Conservation (phyloP, 1,140 invertebrate genomes). For the Magallana angulata region DNA sequence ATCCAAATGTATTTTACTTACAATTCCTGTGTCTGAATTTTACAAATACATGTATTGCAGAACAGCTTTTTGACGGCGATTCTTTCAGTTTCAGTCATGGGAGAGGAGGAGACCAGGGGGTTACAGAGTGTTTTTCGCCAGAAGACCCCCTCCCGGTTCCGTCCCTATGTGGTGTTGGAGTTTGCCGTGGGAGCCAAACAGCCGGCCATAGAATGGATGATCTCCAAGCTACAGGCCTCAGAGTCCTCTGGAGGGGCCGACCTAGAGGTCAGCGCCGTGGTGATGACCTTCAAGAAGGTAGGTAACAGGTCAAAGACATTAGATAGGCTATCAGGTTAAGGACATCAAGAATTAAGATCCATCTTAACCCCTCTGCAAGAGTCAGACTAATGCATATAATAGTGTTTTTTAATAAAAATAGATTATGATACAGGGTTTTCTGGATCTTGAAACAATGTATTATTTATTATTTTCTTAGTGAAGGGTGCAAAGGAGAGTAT, state of each 20-base stretch:
- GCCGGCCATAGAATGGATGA: conserved; percentile 82
- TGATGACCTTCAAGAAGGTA: conserved; percentile 76
- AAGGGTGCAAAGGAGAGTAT: too few species aligned
- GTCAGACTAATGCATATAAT: too few species aligned
- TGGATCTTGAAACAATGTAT: too few species aligned
- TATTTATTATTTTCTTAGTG: too few species aligned
- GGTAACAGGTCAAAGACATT: background rate
- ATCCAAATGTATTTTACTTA: too few species aligned
- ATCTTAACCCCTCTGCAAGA: too few species aligned
- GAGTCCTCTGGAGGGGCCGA: conserved; percentile 83
- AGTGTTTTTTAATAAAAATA: too few species aligned
- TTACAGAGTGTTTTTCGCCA: conserved; percentile 37
- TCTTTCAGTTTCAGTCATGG: conserved; percentile 24
- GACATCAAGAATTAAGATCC: too few species aligned
- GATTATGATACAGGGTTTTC: too few species aligned
- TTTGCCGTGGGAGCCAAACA: conserved; percentile 80
- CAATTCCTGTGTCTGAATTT: too few species aligned
- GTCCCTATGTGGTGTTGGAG: conserved; percentile 78
- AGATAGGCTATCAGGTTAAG: too few species aligned
- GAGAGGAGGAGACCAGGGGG: background rate
- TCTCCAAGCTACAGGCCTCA: conserved; percentile 82
- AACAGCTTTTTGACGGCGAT: background rate
- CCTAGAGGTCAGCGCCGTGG: conserved; percentile 82
- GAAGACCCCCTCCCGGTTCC: conserved; percentile 50
- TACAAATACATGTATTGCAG: too few species aligned